A percentile compares a stretch with the other conserved stretches of the same genome.
phyloP scores from a whole-genome alignment of 2,113 vertebrate species.

The Albula glossodonta region DNA sequence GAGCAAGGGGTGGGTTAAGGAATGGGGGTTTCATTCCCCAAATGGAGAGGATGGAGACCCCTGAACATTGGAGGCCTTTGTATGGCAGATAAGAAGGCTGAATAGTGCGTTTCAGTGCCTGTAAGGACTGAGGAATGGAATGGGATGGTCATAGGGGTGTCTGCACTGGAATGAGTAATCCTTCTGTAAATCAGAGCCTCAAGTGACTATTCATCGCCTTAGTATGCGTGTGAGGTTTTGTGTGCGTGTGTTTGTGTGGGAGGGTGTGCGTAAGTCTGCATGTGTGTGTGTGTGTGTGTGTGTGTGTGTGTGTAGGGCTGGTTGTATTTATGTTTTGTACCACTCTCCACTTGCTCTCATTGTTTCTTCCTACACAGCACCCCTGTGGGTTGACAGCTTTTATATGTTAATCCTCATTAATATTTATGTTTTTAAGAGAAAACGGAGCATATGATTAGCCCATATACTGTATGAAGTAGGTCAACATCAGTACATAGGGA shows the following conservation, averaged over 20 bases:
- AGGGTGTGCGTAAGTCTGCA: neutral
- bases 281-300: neutral
- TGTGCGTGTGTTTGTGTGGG: neutral
- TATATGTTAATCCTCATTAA: conserved; percentile 7
- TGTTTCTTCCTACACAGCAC: neutral
- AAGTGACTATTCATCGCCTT: neutral
- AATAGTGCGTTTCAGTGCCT: neutral
- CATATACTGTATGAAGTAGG: conserved; percentile 1
- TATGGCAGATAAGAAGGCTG: neutral
- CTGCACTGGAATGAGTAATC: conserved; percentile 2
- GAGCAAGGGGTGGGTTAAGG: neutral
- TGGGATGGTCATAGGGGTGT: neutral
- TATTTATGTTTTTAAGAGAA: neutral
- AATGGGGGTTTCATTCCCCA: neutral
- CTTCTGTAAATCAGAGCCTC: neutral
- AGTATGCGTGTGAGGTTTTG: neutral
- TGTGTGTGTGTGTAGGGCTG: neutral
- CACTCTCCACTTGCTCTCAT: neutral
- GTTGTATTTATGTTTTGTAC: neutral
- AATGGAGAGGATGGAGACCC: neutral
- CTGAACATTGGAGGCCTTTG: conserved; percentile 5
- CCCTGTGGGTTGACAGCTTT: conserved; percentile 2
- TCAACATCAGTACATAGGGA: neutral
- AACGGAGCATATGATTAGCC: conserved; percentile 6
- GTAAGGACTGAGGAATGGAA: neutral